phyloP scores from a whole-genome alignment of 2,113 vertebrate species.

The Zapus hudsonius region DNA sequence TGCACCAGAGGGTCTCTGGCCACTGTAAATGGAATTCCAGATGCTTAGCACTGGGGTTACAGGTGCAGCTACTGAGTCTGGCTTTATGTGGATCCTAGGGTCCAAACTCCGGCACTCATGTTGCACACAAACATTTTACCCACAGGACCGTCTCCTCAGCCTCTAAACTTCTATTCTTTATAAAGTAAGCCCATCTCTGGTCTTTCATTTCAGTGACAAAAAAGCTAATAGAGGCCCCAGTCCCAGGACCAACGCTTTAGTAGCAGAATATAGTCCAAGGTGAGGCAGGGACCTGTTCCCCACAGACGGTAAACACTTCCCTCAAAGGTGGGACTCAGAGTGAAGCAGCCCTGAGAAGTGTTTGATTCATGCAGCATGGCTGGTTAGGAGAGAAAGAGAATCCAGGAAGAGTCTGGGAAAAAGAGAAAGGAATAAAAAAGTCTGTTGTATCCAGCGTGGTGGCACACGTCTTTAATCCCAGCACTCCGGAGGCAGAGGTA shows the following conservation, averaged over 20 bases:
- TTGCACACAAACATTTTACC: too few relatives aligned
- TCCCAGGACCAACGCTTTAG: neutral
- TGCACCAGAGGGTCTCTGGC: too few relatives aligned
- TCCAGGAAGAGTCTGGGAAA: neutral
- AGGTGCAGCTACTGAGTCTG: too few relatives aligned
- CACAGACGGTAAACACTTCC: neutral
- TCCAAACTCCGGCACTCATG: too few relatives aligned
- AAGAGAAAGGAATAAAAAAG: too few relatives aligned
- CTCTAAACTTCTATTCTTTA: neutral
- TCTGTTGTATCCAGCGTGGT: too few relatives aligned
- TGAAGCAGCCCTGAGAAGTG: neutral
- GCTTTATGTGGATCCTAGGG: too few relatives aligned
- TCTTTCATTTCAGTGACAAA: neutral
- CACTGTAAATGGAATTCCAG: too few relatives aligned
- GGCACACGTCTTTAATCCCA: too few relatives aligned
- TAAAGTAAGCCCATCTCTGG: neutral
- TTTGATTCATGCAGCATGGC: neutral
- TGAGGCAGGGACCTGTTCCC: neutral
- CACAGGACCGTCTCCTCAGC: too few relatives aligned
- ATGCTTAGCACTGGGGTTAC: too few relatives aligned
- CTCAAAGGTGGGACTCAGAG: neutral
- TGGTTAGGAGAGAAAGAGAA: conserved; percentile 1
- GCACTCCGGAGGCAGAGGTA: too few relatives aligned
- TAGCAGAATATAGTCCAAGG: neutral
- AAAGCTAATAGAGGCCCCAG: neutral